Base-by-base conservation (phyloP, 2,113 vertebrate genomes). In the Anhinga anhinga region DNA sequence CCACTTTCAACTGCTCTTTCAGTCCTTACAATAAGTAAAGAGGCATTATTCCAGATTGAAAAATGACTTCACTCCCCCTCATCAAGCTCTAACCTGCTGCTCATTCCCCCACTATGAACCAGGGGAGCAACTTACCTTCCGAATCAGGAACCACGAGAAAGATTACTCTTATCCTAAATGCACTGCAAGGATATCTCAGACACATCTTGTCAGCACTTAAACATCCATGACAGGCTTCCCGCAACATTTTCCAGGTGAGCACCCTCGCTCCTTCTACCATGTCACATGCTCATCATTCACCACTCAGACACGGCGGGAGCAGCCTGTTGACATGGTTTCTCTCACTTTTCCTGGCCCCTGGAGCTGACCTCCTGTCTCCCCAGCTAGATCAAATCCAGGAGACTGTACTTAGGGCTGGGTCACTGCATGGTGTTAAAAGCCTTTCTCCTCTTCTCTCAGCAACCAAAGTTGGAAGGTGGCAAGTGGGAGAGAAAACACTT, bases 191-290 rank as follows among this genome's bases (percentile, higher is more conserved):
- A 38, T 95, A 82, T 97, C 96, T 98, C 96, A 14, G 9, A 94
- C 97, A 86, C 97, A 83, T 97, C 97, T 98, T 97, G 97, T 97
- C 90, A 69, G 96, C 96, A 96, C 98, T 97, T 97, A 92, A 92
- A 91, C 87, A 91, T 82, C 97, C 38, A 6, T 58, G 96, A 95
- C 97, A 98, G 95, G 88, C 94, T 95, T 93, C 93, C 81, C 4
- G 3, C 92, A 98, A 96, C 95, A 95, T 96, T 97, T 98, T 98
- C 98, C 98, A 98, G 98, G 98, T 97, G 98, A 98, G 96, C 95
- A 97, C 76, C 71, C 94, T 34, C 59, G 27, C 82, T 91, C 76
- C 81, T 71, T 91, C 45, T 49, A 40, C 94, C 20, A 2, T 97
- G 96, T 92, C 77, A 76, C 76, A 84, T 38, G 20, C 82, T 97